phyloP scores from a whole-genome alignment of 1,140 invertebrate genomes.

The Physella acuta region DNA sequence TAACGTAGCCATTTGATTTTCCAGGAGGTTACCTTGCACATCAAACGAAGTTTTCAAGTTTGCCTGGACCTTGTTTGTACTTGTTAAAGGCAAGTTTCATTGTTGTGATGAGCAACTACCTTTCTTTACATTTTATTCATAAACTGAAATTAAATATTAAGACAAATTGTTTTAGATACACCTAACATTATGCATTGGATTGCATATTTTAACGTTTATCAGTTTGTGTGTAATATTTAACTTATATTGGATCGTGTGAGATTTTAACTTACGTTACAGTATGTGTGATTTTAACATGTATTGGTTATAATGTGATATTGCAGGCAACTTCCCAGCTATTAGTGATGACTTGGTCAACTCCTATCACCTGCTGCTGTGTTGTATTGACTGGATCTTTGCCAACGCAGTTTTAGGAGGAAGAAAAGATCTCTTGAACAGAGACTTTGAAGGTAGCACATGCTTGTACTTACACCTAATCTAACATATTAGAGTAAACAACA shows the following conservation, averaged over 20 bases:
- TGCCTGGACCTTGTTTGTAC: conserved; percentile 89
- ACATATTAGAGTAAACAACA: too few relatives aligned
- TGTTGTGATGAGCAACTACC: too few relatives aligned
- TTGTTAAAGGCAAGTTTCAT: conserved; percentile 85
- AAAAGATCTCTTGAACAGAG: conserved; percentile 81
- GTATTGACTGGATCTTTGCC: conserved; percentile 85
- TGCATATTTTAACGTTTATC: not conserved
- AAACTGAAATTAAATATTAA: too few relatives aligned
- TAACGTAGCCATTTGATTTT: conserved; percentile 2
- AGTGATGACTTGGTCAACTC: conserved; percentile 92
- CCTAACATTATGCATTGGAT: not conserved
- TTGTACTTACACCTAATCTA: too few relatives aligned
- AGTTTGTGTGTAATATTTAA: too few relatives aligned
- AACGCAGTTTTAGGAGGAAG: conserved; percentile 81
- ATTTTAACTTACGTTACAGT: too few relatives aligned
- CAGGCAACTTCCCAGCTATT: conserved; percentile 67
- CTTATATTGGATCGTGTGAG: too few relatives aligned
- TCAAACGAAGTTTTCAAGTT: conserved; percentile 85
- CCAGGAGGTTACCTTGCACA: conserved; percentile 70
- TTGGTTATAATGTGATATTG: conserved; percentile 18
- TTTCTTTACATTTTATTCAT: too few relatives aligned
- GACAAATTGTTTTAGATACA: too few relatives aligned
- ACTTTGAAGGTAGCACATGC: conserved; percentile 84
- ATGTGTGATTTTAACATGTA: too few relatives aligned
- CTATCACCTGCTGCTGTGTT: conserved; percentile 86